Evolutionary conservation across 2,797 vertebrate genomes (phyloP).

Genomic region (Novumbra hubbsi): DNA sequence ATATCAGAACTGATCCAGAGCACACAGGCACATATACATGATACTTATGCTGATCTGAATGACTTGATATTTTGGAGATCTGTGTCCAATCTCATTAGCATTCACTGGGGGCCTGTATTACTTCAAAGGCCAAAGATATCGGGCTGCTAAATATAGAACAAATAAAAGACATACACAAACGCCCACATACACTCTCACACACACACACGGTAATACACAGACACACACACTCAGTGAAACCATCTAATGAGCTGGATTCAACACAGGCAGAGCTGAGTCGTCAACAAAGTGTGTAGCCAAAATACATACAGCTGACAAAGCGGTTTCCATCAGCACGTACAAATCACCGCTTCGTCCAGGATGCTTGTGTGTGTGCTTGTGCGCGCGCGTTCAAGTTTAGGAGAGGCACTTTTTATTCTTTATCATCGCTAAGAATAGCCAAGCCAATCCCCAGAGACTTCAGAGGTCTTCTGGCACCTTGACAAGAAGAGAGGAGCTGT

Average conservation of each 20-base stretch:
- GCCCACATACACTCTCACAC: not conserved
- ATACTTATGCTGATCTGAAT: not conserved
- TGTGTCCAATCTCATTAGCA: conserved; percentile 28
- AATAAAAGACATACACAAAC: conserved; percentile 41
- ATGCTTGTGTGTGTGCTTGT: not conserved
- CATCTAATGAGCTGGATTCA: conserved; percentile 61
- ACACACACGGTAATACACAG: not conserved
- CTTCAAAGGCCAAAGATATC: conserved; percentile 44
- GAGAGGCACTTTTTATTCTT: conserved; percentile 10
- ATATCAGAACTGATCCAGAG: not conserved
- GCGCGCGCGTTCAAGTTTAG: not conserved
- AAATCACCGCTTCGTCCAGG: conserved; percentile 28
- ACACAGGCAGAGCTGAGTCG: conserved; percentile 40
- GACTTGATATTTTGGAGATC: not conserved
- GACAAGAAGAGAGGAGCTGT: conserved; percentile 22
- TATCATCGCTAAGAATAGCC: conserved; percentile 54
- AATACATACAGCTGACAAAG: conserved; percentile 49
- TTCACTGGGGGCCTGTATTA: conserved; percentile 56
- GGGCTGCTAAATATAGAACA: conserved; percentile 48
- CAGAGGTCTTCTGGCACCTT: conserved; percentile 29
- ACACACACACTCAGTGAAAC: conserved; percentile 41
- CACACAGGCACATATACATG: not conserved
- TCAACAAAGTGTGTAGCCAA: conserved; percentile 40
- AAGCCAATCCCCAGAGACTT: conserved; percentile 35
- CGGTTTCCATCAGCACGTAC: conserved; percentile 46